Conservation (phyloP, 1,140 invertebrate species). For the Bombus consobrinus region DNA sequence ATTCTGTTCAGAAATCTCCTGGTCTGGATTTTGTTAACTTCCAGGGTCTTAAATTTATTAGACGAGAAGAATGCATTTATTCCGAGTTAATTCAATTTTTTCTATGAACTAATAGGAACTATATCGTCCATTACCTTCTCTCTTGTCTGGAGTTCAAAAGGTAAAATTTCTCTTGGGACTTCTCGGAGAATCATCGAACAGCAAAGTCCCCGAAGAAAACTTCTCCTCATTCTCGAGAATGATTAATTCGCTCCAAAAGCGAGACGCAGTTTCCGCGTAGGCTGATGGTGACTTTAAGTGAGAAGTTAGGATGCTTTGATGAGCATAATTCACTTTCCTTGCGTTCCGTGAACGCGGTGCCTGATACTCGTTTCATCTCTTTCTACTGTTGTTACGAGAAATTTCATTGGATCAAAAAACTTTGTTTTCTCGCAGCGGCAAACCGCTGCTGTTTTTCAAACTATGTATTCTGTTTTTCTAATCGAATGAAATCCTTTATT, state of each 20-base stretch:
- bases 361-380: neutral
- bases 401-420: neutral
- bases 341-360: neutral
- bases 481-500: neutral
- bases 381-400: neutral
- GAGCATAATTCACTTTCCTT: conserved; percentile 28
- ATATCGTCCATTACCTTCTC: neutral
- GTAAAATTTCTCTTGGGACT: conserved; percentile 5
- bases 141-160: too few relatives aligned
- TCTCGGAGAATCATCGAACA: neutral
- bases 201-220: neutral
- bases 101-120: neutral
- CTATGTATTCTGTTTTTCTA: neutral
- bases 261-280: conserved; percentile 10
- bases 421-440: neutral
- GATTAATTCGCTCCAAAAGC: conserved; percentile 34
- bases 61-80: too few relatives aligned
- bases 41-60: too few relatives aligned
- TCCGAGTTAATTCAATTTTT: too few relatives aligned
- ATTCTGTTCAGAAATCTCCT: too few relatives aligned
- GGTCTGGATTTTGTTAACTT: too few relatives aligned
- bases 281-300: conserved; percentile 4
- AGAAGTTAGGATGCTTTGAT: conserved; percentile 4
- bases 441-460: neutral
- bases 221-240: neutral